Percentiles rank a stretch among this genome's conserved stretches.
phyloP scores from a whole-genome alignment of 2,888 invertebrate species.

The Alloscopus bannaensis region DNA sequence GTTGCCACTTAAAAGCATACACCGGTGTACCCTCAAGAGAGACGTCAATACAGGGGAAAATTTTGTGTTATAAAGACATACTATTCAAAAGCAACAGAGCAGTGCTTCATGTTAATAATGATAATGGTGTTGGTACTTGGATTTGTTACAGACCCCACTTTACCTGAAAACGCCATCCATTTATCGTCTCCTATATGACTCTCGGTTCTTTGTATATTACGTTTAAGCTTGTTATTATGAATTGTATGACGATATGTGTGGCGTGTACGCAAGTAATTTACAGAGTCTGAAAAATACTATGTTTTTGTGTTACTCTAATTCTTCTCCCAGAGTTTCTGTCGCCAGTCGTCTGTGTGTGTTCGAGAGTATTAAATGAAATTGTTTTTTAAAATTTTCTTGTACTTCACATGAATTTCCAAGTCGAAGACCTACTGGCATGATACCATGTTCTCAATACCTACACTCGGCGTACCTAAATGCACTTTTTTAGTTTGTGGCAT shows the following conservation, averaged over 20 bases:
- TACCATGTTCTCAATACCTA: slow-evolving; percentile 11
- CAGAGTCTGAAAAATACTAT: no score
- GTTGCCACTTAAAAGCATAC: neutral
- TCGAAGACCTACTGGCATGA: slow-evolving; percentile 21
- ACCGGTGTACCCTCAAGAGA: neutral
- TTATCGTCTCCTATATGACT: neutral
- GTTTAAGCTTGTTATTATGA: neutral
- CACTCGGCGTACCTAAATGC: neutral
- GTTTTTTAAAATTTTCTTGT: slow-evolving; percentile 18
- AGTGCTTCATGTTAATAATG: no score
- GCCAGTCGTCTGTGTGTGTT: neutral
- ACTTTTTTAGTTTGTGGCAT: slow-evolving; percentile 12
- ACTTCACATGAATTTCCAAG: slow-evolving; percentile 30
- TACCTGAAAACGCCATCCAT: neutral
- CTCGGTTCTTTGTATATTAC: neutral
- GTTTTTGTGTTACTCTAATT: neutral
- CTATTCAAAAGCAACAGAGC: no score
- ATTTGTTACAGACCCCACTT: neutral
- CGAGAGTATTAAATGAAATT: neutral
- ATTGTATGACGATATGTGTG: slow-evolving; percentile 3
- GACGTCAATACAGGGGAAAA: neutral
- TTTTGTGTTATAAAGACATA: no score
- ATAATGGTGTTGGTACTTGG: no score
- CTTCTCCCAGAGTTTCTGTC: slow-evolving; percentile 22
- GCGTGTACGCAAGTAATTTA: neutral